Percentiles rank a stretch among this genome's conserved stretches.
Evolutionary conservation across 2,113 vertebrate species (phyloP).

Genomic region (Apaloderma vittatum): DNA sequence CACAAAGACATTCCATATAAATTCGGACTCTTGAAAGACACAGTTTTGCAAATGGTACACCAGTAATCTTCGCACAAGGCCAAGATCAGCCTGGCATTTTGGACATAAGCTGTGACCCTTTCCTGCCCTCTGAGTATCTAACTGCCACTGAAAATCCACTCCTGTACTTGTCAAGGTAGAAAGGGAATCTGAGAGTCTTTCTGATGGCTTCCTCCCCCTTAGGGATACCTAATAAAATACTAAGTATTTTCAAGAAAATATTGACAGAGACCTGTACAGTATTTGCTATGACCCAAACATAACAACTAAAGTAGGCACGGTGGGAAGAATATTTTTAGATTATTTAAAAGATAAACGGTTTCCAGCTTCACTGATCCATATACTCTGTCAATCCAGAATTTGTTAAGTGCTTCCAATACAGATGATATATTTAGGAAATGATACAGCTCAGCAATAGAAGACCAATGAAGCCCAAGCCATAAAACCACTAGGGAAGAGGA

Average conservation of each 20-base stretch:
- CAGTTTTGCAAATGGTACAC: background rate
- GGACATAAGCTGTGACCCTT: background rate
- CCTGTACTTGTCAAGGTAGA: background rate
- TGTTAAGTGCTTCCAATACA: slow-evolving; percentile 88
- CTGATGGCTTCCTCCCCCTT: background rate
- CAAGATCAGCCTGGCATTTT: background rate
- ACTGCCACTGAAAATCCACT: background rate
- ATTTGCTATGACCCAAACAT: slow-evolving; percentile 85
- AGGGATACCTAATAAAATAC: slow-evolving; percentile 27
- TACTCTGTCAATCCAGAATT: slow-evolving; percentile 87
- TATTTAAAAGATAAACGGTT: slow-evolving; percentile 89
- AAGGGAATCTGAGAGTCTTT: background rate
- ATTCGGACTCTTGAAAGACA: background rate
- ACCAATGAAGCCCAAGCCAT: slow-evolving; percentile 87
- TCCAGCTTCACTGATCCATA: slow-evolving; percentile 84
- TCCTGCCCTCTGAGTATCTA: background rate
- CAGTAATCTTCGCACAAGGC: background rate
- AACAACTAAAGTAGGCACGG: slow-evolving; percentile 84
- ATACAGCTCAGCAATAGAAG: slow-evolving; percentile 87
- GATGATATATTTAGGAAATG: slow-evolving; percentile 88
- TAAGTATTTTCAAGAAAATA: slow-evolving; percentile 80
- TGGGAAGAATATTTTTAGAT: slow-evolving; percentile 88
- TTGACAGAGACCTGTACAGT: slow-evolving; percentile 79
- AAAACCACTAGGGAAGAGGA: slow-evolving; percentile 86
- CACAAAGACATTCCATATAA: background rate